A percentile compares a stretch with the other conserved stretches of the same genome.
Conservation (phyloP, 2,888 invertebrate genomes). For the Lochmaea crataegi region DNA sequence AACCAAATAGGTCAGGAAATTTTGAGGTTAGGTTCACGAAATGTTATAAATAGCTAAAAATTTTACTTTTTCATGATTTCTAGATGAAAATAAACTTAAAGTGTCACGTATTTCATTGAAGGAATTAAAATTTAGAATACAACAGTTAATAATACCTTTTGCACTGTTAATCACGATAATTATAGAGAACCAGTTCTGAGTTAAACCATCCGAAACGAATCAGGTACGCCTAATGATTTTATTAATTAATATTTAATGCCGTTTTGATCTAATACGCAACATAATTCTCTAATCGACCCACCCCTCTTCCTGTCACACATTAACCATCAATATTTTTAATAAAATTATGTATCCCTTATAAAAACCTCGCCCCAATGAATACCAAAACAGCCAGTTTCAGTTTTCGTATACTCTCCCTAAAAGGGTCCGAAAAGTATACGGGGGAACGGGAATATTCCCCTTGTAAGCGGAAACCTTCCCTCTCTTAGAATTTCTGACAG, state of each 20-base stretch:
- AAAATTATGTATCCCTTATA: conserved; percentile 26
- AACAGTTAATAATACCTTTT: conserved; percentile 1
- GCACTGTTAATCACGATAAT: conserved; percentile 5
- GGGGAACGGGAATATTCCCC: conserved; percentile 34
- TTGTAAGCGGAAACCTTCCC: conserved; percentile 49
- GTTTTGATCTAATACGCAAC: conserved; percentile 16
- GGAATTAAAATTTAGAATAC: neutral
- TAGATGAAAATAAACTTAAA: too few species aligned
- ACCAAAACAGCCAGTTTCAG: conserved; percentile 24
- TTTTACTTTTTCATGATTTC: too few species aligned
- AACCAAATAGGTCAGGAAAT: too few species aligned
- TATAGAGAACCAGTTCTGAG: neutral
- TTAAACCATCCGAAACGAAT: conserved; percentile 8
- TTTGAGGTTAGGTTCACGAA: too few species aligned
- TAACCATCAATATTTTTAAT: conserved; percentile 23
- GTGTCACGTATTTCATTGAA: too few species aligned
- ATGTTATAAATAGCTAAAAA: too few species aligned
- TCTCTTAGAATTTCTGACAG: conserved; percentile 52
- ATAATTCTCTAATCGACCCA: conserved; percentile 15
- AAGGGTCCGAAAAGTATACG: conserved; percentile 16
- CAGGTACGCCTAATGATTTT: conserved; percentile 3
- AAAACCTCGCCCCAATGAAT: conserved; percentile 22
- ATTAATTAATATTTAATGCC: conserved; percentile 19
- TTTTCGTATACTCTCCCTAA: conserved; percentile 11
- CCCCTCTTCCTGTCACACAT: conserved; percentile 16